Percentiles rank a stretch among this genome's conserved stretches.
These are phyloP conservation scores for Carlito syrichta DNA, from an alignment of 2,113 vertebrate species.

Conservation along the genomic window DNA sequence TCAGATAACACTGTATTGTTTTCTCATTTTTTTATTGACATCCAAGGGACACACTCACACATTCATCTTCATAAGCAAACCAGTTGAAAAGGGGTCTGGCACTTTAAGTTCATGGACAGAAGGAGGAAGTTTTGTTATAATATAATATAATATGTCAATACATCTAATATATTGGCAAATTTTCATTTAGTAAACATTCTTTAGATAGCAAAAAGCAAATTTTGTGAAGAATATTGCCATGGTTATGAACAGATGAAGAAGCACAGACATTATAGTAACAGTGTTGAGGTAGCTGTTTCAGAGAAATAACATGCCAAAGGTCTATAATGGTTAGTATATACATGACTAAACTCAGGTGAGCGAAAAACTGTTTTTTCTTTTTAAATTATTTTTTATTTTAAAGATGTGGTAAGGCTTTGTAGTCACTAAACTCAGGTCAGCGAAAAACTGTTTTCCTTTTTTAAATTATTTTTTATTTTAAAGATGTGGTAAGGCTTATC, in stretches of 20 bases:
- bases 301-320: neutral
- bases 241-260: constrained; percentile 48
- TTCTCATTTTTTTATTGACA: neutral
- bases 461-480: no score
- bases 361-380: neutral
- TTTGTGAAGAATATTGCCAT: constrained; percentile 25
- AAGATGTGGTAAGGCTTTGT: no score
- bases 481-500: neutral
- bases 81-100: neutral
- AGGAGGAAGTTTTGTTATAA: neutral
- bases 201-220: constrained; percentile 33
- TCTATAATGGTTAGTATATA: neutral
- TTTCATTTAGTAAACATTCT: constrained; percentile 24
- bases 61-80: neutral
- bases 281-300: neutral
- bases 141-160: constrained; percentile 20
- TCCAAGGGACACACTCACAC: neutral
- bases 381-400: no score
- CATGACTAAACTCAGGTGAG: neutral
- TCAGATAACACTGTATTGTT: neutral
- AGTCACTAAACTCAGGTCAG: neutral
- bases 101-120: constrained; percentile 24
- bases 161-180: neutral
- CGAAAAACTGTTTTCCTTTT: neutral
- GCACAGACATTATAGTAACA: constrained; percentile 36